These are phyloP conservation scores for Epirrhoe tristata DNA, from an alignment of 2,888 invertebrate species.

Conservation along the genomic window DNA sequence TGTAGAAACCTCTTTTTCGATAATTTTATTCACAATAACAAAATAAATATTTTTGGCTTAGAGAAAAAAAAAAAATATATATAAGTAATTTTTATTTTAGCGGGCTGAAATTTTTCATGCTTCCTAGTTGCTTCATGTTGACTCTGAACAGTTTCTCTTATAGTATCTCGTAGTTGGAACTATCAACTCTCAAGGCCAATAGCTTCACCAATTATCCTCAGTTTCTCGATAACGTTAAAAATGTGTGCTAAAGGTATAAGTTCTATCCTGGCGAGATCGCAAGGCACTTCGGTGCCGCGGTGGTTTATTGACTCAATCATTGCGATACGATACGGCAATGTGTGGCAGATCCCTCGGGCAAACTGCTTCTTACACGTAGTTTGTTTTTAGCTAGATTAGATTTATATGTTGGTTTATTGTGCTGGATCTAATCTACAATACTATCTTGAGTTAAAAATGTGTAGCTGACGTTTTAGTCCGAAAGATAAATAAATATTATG, in stretches of 20 bases:
- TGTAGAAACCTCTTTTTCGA: no score
- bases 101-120: no score
- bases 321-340: constrained; percentile 43
- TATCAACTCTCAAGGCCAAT: no score
- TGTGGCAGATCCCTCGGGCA: constrained; percentile 45
- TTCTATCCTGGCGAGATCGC: constrained; percentile 48
- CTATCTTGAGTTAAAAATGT: no score
- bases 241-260: constrained; percentile 20
- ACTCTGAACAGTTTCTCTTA: neutral
- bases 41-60: no score
- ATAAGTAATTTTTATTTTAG: no score
- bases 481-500: no score
- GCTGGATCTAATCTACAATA: neutral
- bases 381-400: constrained; percentile 31
- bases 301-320: constrained; percentile 68
- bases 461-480: no score
- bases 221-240: neutral
- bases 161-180: no score
- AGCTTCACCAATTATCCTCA: neutral
- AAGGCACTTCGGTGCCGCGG: constrained; percentile 48
- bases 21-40: no score
- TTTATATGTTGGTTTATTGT: constrained; percentile 34
- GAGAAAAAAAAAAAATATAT: no score
- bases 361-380: constrained; percentile 43
- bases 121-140: no score